Evolutionary conservation across 2,113 vertebrate species (phyloP).

Genomic region (Otolemur garnettii): DNA sequence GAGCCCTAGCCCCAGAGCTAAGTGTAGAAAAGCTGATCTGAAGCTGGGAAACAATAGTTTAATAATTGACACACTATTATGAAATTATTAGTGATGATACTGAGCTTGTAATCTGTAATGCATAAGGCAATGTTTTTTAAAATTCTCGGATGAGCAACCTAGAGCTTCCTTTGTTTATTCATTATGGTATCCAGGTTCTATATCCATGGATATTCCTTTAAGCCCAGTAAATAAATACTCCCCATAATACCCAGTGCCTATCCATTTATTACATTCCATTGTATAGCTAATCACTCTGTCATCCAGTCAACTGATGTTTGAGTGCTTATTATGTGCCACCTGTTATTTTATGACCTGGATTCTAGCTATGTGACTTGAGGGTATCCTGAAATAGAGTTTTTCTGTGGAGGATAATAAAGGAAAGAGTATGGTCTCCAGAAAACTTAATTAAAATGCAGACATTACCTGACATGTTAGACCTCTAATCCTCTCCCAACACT

Average conservation of each 20-base stretch:
- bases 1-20: neutral
- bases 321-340: neutral
- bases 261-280: neutral
- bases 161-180: neutral
- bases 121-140: neutral
- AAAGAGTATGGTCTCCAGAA: neutral
- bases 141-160: neutral
- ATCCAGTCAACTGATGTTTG: neutral
- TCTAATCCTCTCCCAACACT: neutral
- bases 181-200: neutral
- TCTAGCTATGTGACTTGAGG: neutral
- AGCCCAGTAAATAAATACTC: neutral
- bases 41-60: neutral
- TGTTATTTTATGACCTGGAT: neutral
- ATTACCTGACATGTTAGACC: neutral
- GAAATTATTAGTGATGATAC: neutral
- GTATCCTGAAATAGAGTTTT: neutral
- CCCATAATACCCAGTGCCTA: neutral
- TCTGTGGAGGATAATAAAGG: neutral
- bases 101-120: neutral
- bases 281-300: neutral
- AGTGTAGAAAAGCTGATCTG: neutral
- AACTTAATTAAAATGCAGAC: neutral
- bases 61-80: conserved; percentile 8
- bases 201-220: neutral